Base-by-base conservation (phyloP, 2,113 vertebrate species). In the Scomber scombrus region DNA sequence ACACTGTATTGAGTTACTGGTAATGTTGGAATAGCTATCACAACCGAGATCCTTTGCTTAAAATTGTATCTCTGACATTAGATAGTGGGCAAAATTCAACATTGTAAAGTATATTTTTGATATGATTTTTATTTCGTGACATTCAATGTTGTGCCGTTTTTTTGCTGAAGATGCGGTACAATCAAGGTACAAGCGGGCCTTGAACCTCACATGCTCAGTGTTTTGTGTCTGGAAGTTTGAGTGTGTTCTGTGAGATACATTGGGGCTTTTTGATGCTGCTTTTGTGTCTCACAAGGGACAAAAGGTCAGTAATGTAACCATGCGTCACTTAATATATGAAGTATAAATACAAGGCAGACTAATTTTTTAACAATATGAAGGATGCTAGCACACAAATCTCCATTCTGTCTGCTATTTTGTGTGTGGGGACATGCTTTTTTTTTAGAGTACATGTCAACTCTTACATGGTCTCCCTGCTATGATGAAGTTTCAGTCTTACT, bases 1-100 rank as follows among this genome's bases (percentile, higher is more conserved):
- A 65, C 86, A 92, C 89, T 84, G 91, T 84, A 88, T 91, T 85
- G 83, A 91, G 93, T 94, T 95, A 94, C 94, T 94, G 93, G 90
- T 89, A 82, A 87, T 84, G 86, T 87, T 89, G 81, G 74, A 85
- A 63, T 64, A 69, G 70, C 78, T 76, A 68, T 72, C 72, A 26
- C 75, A 75, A 66, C 51, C 2, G 11, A 92, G 79, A 75, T 74
- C 70, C 54, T 66, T 54, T 46, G 45, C 43, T 49, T 84, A 63
- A 78, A 78, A 58, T 40, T 18, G 63, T 85, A 78, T 88, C 68
- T 77, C 87, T 73, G 62, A 83, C 58, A 64, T 76, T 72, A 85
- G 84, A 78, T 78, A 85, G 80, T 88, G 82, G 86, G 79, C 78
- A 75, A 71, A 88, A 82, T 89, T 85, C 83, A 78, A 80, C 71